Evolutionary conservation across 2,797 vertebrate species (phyloP).

Genomic region (Chrosomus eos): DNA sequence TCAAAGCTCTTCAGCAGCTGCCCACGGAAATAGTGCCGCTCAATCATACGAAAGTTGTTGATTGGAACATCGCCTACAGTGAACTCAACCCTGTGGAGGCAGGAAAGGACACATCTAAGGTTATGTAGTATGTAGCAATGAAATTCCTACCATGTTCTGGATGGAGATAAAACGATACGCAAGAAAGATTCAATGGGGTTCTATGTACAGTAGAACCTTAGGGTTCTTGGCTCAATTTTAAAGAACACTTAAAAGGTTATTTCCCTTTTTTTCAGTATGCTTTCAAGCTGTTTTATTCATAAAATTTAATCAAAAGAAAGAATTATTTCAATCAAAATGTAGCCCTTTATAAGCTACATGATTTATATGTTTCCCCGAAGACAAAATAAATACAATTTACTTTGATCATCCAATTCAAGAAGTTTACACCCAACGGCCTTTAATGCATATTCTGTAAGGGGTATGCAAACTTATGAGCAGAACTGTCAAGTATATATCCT

Average conservation of each 20-base stretch:
- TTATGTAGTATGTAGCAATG: not conserved
- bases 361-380: not conserved
- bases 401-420: not conserved
- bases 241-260: too few species aligned
- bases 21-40: constrained; percentile 96
- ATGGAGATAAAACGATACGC: not conserved
- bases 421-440: not conserved
- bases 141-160: not conserved
- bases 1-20: constrained; percentile 96
- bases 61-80: constrained; percentile 97
- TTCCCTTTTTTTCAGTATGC: too few species aligned
- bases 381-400: not conserved
- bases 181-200: not conserved
- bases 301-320: too few species aligned
- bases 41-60: constrained; percentile 98
- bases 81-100: constrained; percentile 90
- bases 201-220: too few species aligned
- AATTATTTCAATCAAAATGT: too few species aligned
- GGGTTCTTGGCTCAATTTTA: too few species aligned
- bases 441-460: not conserved
- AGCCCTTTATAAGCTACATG: not conserved
- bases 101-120: not conserved
- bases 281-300: too few species aligned
- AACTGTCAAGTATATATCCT: not conserved
- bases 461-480: not conserved